phyloP scores from a whole-genome alignment of 2,113 vertebrate genomes.

The Stigmatopora nigra region DNA sequence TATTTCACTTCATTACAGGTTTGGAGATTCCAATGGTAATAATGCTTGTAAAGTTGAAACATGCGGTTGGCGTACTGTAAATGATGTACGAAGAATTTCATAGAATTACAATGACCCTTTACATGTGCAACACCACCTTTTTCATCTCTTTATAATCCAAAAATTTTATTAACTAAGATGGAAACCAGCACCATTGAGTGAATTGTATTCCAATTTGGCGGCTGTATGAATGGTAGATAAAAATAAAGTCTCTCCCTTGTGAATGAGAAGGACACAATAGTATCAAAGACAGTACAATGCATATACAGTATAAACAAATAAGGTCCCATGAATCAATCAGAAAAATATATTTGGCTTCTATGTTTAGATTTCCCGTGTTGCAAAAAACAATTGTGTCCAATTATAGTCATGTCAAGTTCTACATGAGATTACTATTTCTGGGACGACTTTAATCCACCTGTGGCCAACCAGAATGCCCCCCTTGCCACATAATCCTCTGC shows the following conservation, averaged over 20 bases:
- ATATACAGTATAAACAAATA: neutral
- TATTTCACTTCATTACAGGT: too few species aligned
- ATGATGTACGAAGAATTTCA: too few species aligned
- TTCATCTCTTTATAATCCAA: neutral
- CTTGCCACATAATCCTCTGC: constrained; percentile 47
- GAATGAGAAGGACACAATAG: neutral
- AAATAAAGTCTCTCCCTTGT: neutral
- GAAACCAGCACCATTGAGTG: neutral
- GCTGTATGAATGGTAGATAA: neutral
- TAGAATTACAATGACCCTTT: too few species aligned
- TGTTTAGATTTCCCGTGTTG: neutral
- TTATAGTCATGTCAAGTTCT: constrained; percentile 29
- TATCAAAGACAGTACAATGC: neutral
- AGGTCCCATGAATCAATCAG: neutral
- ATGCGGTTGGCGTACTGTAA: too few species aligned
- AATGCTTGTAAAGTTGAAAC: too few species aligned
- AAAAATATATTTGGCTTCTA: neutral
- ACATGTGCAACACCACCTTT: too few species aligned
- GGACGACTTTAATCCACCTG: constrained; percentile 53
- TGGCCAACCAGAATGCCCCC: constrained; percentile 34
- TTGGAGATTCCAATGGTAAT: too few species aligned
- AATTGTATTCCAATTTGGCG: neutral
- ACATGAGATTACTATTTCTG: constrained; percentile 46
- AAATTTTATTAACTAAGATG: neutral
- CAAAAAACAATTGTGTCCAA: constrained; percentile 24